Evolutionary conservation across 2,113 vertebrate genomes (phyloP).

Genomic region (Mustela lutreola): DNA sequence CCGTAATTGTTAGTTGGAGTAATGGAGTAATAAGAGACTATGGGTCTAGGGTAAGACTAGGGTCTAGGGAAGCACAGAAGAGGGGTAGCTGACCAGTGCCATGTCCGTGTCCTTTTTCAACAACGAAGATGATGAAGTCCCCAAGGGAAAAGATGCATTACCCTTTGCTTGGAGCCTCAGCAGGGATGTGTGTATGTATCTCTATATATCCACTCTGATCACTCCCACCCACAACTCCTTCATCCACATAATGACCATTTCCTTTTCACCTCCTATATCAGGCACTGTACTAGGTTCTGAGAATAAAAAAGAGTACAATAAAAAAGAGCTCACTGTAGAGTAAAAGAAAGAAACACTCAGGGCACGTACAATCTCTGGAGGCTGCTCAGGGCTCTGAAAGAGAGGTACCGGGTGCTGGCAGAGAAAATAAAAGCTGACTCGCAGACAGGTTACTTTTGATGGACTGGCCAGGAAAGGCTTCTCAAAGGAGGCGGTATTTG

Average conservation of each 20-base stretch:
- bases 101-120: neutral
- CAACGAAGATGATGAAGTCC: neutral
- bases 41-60: neutral
- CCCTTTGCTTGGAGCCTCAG: neutral
- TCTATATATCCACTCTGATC: no score
- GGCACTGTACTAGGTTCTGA: neutral
- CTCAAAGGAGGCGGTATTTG: neutral
- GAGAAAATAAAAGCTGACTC: neutral
- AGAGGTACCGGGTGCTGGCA: neutral
- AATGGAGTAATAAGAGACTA: neutral
- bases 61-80: neutral
- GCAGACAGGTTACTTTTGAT: neutral
- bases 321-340: neutral
- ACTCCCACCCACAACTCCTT: accelerated
- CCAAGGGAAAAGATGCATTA: neutral
- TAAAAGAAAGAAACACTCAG: neutral
- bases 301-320: neutral
- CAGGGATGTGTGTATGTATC: no score
- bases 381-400: neutral
- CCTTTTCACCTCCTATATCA: neutral
- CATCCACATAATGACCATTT: neutral
- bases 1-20: neutral
- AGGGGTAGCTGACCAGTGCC: neutral
- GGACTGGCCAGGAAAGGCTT: neutral
- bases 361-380: neutral